These are phyloP conservation scores for Synaphobranchus kaupii DNA, from an alignment of 2,797 vertebrate species.

Conservation along the genomic window DNA sequence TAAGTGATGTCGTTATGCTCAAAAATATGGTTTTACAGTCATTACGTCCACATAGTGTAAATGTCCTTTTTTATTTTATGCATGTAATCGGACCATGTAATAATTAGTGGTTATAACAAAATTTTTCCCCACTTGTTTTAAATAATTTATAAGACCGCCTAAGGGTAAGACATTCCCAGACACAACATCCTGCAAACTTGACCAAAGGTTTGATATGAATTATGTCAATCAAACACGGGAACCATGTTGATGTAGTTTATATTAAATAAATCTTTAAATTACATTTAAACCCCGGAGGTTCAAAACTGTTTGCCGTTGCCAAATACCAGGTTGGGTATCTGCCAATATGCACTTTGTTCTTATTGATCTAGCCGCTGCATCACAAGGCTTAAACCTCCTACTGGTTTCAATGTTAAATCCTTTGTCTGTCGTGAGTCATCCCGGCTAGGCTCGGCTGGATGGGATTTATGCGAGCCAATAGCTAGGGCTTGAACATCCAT, in stretches of 20 bases:
- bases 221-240: background rate
- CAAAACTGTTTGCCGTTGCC: background rate
- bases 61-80: too few species aligned
- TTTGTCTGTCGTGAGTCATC: slow-evolving; percentile 26
- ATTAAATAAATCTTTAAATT: too few species aligned
- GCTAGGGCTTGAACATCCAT: slow-evolving; percentile 43
- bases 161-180: too few species aligned
- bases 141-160: too few species aligned
- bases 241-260: background rate
- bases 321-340: background rate
- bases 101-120: too few species aligned
- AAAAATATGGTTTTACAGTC: too few species aligned
- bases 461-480: slow-evolving; percentile 23
- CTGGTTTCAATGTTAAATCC: slow-evolving; percentile 9
- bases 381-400: slow-evolving; percentile 16
- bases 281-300: slow-evolving; percentile 1
- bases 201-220: background rate
- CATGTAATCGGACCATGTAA: too few species aligned
- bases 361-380: slow-evolving; percentile 29
- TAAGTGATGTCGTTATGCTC: too few species aligned
- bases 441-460: slow-evolving; percentile 20
- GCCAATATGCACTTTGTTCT: slow-evolving; percentile 15
- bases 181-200: too few species aligned
- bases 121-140: too few species aligned
- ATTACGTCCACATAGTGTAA: too few species aligned